A percentile compares a stretch with the other conserved stretches of the same genome.
Conservation (phyloP, 2,888 invertebrate species). For the Stramonita haemastoma region DNA sequence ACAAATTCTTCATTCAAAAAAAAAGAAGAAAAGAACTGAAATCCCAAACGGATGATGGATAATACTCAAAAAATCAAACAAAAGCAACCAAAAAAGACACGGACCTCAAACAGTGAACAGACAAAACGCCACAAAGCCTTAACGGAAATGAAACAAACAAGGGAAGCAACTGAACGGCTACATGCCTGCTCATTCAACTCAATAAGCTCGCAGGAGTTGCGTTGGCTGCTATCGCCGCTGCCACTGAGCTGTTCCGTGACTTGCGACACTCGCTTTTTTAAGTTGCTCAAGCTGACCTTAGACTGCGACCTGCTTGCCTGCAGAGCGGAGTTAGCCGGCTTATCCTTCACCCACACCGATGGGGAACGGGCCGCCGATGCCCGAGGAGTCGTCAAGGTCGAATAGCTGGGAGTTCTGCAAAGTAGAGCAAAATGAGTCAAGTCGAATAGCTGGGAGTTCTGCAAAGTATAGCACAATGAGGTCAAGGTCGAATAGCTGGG, state of each 20-base stretch:
- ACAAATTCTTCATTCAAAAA: background rate
- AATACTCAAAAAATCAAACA: background rate
- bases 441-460: too few species aligned
- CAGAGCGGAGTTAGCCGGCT: slow-evolving; percentile 48
- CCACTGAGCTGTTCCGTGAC: slow-evolving; percentile 56
- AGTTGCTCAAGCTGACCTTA: slow-evolving; percentile 50
- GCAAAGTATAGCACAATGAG: too few species aligned
- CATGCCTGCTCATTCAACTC: slow-evolving; percentile 86
- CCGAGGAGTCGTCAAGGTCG: slow-evolving; percentile 45
- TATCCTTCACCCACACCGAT: slow-evolving; percentile 67
- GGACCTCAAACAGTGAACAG: background rate
- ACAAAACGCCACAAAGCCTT: background rate
- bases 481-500: slow-evolving; percentile 39
- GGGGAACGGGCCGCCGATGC: slow-evolving; percentile 52
- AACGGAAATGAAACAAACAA: slow-evolving; percentile 4
- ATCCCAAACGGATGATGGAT: background rate
- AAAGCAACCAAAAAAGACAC: background rate
- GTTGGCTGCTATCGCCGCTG: slow-evolving; percentile 50
- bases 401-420: slow-evolving; percentile 47
- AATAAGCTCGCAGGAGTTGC: slow-evolving; percentile 69
- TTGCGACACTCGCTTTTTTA: slow-evolving; percentile 62
- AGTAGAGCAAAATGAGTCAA: background rate
- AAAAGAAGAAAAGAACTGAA: background rate
- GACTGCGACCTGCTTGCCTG: slow-evolving; percentile 39
- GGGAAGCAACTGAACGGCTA: slow-evolving; percentile 46